Conservation (phyloP, 2,113 vertebrate species). For the Ceuthmochares aereus region DNA sequence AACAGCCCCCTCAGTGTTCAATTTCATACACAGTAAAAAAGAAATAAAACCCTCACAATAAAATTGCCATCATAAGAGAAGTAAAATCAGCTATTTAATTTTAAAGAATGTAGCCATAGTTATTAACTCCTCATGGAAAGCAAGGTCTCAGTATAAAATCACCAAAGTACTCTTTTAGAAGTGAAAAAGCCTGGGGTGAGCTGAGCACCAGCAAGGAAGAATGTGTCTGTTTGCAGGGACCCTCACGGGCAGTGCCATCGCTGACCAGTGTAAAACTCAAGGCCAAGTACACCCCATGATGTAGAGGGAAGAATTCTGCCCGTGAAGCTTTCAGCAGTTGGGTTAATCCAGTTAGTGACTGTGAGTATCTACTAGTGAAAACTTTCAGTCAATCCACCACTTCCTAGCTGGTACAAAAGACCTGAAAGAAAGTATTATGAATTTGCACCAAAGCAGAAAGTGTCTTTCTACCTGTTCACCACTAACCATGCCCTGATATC, state of each 20-base stretch:
- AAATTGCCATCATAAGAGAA: neutral
- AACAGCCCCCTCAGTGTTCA: neutral
- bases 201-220: neutral
- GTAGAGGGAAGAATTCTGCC: neutral
- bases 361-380: rapidly evolving
- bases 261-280: neutral
- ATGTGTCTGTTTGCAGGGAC: rapidly evolving
- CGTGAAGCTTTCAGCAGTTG: neutral
- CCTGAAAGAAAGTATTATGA: neutral
- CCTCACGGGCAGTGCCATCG: neutral
- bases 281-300: neutral
- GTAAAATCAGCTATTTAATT: neutral
- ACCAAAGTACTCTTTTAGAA: neutral
- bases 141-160: neutral
- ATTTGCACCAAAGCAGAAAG: neutral
- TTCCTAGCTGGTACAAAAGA: neutral
- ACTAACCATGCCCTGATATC: rapidly evolving
- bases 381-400: neutral
- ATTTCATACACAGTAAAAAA: neutral
- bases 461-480: neutral
- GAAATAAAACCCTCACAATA: neutral
- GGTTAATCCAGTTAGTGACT: neutral
- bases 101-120: neutral
- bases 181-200: neutral
- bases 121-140: neutral